phyloP scores from a whole-genome alignment of 2,888 invertebrate species.

The Pegoplata infirma region DNA sequence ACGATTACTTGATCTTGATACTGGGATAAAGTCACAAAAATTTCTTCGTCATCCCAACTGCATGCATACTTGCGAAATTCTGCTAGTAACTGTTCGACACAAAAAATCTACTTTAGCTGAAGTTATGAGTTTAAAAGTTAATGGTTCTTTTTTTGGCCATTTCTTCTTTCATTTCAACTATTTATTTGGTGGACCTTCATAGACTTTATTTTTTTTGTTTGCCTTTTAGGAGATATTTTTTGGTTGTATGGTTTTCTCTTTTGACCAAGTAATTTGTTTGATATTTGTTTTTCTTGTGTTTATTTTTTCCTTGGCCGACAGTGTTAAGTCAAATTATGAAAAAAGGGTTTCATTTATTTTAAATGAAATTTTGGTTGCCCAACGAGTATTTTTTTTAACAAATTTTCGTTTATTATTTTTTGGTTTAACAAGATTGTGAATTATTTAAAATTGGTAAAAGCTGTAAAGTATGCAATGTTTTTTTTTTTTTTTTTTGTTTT shows the following conservation, averaged over 20 bases:
- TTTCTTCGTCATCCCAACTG: too few relatives aligned
- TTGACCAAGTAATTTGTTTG: slow-evolving; percentile 38
- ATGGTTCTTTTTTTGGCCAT: slow-evolving; percentile 65
- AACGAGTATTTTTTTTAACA: not conserved
- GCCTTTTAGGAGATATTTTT: too few relatives aligned
- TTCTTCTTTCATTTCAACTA: slow-evolving; percentile 5
- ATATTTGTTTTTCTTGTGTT: not conserved
- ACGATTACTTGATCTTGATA: too few relatives aligned
- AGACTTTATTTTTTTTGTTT: slow-evolving; percentile 7
- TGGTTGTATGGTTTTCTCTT: not conserved
- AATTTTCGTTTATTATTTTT: not conserved
- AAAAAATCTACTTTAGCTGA: slow-evolving; percentile 10
- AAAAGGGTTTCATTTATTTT: slow-evolving; percentile 25
- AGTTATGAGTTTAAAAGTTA: slow-evolving; percentile 67
- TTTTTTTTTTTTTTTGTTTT: not conserved
- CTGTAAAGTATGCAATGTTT: slow-evolving; percentile 44
- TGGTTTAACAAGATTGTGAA: not conserved
- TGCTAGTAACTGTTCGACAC: too few relatives aligned
- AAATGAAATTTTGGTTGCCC: slow-evolving; percentile 14
- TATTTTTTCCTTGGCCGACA: not conserved
- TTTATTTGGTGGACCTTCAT: slow-evolving; percentile 1
- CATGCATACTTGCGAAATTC: too few relatives aligned
- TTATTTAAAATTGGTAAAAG: not conserved
- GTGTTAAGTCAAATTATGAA: slow-evolving; percentile 42
- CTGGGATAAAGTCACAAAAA: too few relatives aligned